Evolutionary conservation across 2,797 vertebrate genomes (phyloP), one percentile per base, ranked within the genome.

Genomic region (Poecilia wingei): DNA sequence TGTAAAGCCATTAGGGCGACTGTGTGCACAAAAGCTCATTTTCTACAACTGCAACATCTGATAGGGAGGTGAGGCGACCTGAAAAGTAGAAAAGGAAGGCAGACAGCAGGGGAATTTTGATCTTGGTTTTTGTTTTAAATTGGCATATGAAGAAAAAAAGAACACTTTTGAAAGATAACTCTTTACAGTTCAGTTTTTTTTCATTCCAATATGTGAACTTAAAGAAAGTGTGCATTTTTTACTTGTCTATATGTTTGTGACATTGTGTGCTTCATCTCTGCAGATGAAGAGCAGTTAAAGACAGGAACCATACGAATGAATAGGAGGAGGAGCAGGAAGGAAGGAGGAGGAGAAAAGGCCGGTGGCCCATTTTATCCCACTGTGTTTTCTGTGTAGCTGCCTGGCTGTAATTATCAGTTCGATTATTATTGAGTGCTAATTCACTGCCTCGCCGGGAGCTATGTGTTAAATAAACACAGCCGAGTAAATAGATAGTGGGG

Each of bases 391-490:
- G 72, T 43, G 31, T 82, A 73, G 83, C 72, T 83, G 76, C 72
- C 64, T 87, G 77, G 74, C 82, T 89, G 80, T 94, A 93, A 94
- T 94, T 93, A 95, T 94, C 93, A 92, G 92, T 89, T 87, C 81
- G 89, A 95, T 95, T 94, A 94, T 94, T 95, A 95, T 88, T 88
- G 90, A 94, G 93, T 91, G 92, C 88, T 95, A 94, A 95, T 95
- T 94, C 94, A 95, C 95, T 94, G 91, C 84, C 86, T 94, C 79
- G 86, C 94, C 89, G 82, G 89, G 87, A 95, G 94, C 91, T 92
- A 89, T 90, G 91, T 95, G 94, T 94, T 95, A 95, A 95, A 93
- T 95, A 94, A 94, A 94, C 82, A 81, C 78, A 87, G 85, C 70
- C 33, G 84, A 89, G 92, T 94, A 93, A 93, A 92, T 91, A 93